Evolutionary conservation across 2,113 vertebrate genomes (phyloP).

Genomic region (Atractosteus spatula): DNA sequence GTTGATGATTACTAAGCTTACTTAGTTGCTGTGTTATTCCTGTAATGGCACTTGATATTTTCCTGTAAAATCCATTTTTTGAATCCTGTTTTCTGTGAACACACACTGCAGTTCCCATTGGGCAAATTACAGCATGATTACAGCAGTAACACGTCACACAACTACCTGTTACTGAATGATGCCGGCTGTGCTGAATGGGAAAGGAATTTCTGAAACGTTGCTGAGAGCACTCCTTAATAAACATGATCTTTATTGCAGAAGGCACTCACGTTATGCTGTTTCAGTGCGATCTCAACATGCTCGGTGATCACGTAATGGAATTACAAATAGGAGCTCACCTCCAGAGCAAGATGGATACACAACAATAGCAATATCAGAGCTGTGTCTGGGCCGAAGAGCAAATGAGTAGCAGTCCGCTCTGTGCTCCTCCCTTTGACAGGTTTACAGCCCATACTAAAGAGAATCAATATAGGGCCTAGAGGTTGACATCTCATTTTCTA

Average conservation of each 20-base stretch:
- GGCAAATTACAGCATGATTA: neutral
- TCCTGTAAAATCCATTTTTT: neutral
- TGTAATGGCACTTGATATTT: neutral
- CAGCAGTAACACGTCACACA: neutral
- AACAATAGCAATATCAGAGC: slow-evolving; percentile 23
- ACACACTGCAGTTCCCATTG: neutral
- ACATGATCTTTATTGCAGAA: slow-evolving; percentile 2
- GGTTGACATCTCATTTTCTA: slow-evolving; percentile 81
- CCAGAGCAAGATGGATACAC: slow-evolving; percentile 28
- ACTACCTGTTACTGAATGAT: neutral
- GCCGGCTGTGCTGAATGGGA: neutral
- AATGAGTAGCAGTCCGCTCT: no score
- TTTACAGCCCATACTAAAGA: slow-evolving; percentile 69
- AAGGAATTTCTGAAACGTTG: neutral
- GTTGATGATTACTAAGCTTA: neutral
- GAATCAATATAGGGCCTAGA: slow-evolving; percentile 73
- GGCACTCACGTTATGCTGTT: slow-evolving; percentile 3
- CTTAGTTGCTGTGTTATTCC: neutral
- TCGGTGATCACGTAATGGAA: slow-evolving; percentile 18
- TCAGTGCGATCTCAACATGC: slow-evolving; percentile 14
- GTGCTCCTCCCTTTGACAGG: slow-evolving; percentile 49
- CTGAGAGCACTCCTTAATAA: neutral
- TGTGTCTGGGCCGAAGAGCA: neutral
- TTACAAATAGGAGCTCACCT: slow-evolving; percentile 16
- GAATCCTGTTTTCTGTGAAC: neutral